phyloP scores from a whole-genome alignment of 1,140 invertebrate species.

The Brachionus rotundiformis region DNA sequence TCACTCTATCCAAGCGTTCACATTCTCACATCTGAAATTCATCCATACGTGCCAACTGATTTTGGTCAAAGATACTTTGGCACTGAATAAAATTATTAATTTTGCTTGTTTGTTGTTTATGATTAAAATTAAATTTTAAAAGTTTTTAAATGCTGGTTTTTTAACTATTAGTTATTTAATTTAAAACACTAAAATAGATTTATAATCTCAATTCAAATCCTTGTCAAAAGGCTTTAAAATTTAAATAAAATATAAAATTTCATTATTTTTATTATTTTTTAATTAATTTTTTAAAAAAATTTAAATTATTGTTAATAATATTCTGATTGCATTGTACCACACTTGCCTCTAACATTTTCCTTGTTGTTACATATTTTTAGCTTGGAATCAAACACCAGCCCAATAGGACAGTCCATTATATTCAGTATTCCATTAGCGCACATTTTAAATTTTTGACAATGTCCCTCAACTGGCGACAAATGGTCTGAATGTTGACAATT shows the following conservation, averaged over 20 bases:
- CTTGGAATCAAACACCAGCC: neutral
- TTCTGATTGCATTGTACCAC: neutral
- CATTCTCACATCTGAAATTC: conserved; percentile 37
- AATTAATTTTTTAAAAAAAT: too few species aligned
- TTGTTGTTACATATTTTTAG: conserved; percentile 34
- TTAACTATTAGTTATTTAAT: neutral
- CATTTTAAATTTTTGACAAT: conserved; percentile 4
- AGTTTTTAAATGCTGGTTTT: neutral
- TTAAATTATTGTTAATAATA: neutral
- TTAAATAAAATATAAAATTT: too few species aligned
- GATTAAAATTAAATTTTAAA: conserved; percentile 8
- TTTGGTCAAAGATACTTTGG: conserved; percentile 52
- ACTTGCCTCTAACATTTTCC: neutral
- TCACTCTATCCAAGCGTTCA: conserved; percentile 4
- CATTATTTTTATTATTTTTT: too few species aligned
- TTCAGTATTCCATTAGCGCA: conserved; percentile 13
- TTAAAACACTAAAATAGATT: neutral
- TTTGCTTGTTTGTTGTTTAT: neutral
- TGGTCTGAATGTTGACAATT: neutral
- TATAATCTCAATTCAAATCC: neutral
- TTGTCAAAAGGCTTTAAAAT: neutral
- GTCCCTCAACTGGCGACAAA: neutral
- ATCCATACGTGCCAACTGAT: conserved; percentile 34
- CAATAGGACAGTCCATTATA: neutral
- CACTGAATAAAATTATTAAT: conserved; percentile 36